phyloP scores from a whole-genome alignment of 1,140 invertebrate genomes.

The Littorina saxatilis region DNA sequence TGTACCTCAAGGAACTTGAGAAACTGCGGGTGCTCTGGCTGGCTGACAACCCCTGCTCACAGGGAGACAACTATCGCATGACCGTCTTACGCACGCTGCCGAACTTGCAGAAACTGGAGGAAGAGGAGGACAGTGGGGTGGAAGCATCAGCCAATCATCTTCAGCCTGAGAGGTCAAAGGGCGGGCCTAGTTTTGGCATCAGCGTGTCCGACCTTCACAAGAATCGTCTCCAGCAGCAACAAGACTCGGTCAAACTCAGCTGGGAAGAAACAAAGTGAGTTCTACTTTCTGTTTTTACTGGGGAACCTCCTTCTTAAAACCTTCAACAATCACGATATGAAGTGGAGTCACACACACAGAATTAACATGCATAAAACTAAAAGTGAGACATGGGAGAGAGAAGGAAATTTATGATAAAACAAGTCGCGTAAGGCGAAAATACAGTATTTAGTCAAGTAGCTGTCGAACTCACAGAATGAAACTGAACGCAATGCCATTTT shows the following conservation, averaged over 20 bases:
- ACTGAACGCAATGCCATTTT: too few relatives aligned
- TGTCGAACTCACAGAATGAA: too few relatives aligned
- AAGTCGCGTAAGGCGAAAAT: too few relatives aligned
- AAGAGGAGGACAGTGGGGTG: slow-evolving; percentile 17
- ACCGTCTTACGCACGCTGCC: slow-evolving; percentile 91
- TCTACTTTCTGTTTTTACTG: too few relatives aligned
- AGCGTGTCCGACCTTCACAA: background rate
- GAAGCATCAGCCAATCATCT: background rate
- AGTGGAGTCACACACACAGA: too few relatives aligned
- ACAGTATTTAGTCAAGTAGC: too few relatives aligned
- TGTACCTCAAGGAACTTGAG: slow-evolving; percentile 87
- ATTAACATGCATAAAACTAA: too few relatives aligned
- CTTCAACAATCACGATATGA: too few relatives aligned
- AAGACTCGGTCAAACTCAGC: slow-evolving; percentile 56
- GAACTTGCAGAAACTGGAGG: slow-evolving; percentile 87
- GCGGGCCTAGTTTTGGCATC: background rate
- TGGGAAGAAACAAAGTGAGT: slow-evolving; percentile 67
- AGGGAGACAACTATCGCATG: slow-evolving; percentile 89
- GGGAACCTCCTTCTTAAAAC: too few relatives aligned
- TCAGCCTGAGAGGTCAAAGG: background rate
- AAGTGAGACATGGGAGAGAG: too few relatives aligned
- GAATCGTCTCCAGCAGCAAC: slow-evolving; percentile 9
- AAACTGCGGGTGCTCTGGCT: slow-evolving; percentile 91
- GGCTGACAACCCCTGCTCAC: slow-evolving; percentile 94
- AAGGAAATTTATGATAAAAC: too few relatives aligned